Base-by-base conservation (phyloP, 2,888 invertebrate species). In the Vesta saturnalis region DNA sequence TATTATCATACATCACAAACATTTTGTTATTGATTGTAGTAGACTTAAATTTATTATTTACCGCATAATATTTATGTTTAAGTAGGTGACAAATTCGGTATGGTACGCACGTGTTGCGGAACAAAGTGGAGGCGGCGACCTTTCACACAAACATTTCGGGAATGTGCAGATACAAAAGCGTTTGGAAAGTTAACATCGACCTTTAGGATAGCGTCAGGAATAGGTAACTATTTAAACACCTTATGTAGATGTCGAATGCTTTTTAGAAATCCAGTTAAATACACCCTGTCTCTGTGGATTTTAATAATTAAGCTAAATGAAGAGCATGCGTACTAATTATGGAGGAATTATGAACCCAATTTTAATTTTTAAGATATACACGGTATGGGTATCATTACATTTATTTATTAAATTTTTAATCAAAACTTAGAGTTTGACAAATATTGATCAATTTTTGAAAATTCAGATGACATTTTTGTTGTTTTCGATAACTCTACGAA, bases 31-130 rank as follows among this genome's bases (percentile, higher is more conserved):
- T 23, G 23, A 23, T 23, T 23, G 4, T 23, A 23, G 3, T 5
- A 23, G 8, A 23, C n/a, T n/a, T 5, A 23, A 23, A 8, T 23
- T 23, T 5, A 8, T 4, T 49, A 8, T 8, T 18, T 15, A 14
- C 43, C 49, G 49, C 57, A 49, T 61, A 61, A 57, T 67, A 62
- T 67, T 67, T 67, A 67, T 35, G 47, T 68, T 63, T 63, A 47
- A 68, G 60, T 46, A 65, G 60, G 60, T 55, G 60, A 59, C 49
- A 63, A 60, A 60, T 62, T 67, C 64, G 68, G 47, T 56, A 70
- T 70, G 62, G 69, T 70, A 70, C 72, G 72, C 72, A 72, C 70
- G 67, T 70, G 70, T 70, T 68, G 68, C 55, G 66, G 72, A 55
- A 55, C 58, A 54, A 64, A 65, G 49, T 72, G 70, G 72, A 62